Conservation (phyloP, 2,113 vertebrate species). For the Noctilio leporinus region DNA sequence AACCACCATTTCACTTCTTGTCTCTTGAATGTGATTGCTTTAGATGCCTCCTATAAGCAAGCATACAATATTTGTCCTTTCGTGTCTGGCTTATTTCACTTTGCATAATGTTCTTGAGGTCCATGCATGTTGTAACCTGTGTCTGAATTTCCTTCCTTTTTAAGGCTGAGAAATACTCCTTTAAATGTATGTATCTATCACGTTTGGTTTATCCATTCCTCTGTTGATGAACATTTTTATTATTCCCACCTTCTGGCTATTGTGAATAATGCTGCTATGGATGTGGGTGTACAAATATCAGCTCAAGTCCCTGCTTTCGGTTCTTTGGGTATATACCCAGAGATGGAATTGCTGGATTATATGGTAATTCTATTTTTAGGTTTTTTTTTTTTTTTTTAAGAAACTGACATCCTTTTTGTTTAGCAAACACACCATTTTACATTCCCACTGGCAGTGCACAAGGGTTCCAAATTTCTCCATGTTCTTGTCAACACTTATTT, state of each 20-base stretch:
- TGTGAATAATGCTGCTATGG: neutral
- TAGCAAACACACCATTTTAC: neutral
- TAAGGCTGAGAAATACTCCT: neutral
- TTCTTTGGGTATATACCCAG: neutral
- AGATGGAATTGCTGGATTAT: neutral
- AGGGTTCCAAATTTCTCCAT: neutral
- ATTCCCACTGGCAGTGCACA: neutral
- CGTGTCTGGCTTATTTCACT: neutral
- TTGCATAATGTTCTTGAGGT: neutral
- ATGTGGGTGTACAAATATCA: neutral
- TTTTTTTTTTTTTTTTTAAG: neutral
- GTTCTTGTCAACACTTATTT: neutral
- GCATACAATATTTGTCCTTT: neutral
- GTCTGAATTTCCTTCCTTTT: neutral
- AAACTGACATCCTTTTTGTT: neutral
- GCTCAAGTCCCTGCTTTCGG: neutral
- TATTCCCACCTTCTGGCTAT: neutral
- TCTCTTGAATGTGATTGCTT: neutral
- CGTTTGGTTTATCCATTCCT: neutral
- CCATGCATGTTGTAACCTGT: neutral
- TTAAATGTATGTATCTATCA: neutral
- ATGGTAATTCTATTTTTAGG: neutral
- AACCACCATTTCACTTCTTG: neutral
- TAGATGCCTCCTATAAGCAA: neutral
- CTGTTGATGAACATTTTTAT: neutral